phyloP scores from a whole-genome alignment of 2,888 invertebrate genomes.

The Epinotia brunnichana region DNA sequence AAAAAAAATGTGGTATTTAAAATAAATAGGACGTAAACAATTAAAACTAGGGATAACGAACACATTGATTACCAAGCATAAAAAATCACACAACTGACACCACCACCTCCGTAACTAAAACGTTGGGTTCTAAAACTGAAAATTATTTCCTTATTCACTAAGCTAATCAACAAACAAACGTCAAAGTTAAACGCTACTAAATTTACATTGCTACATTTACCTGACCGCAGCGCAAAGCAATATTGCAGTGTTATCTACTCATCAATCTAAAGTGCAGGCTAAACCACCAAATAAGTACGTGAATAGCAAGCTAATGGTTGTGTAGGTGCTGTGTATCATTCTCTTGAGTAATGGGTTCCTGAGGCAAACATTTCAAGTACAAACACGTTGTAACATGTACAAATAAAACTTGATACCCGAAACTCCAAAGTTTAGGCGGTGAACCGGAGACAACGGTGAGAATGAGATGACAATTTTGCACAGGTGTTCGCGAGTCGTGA shows the following conservation, averaged over 20 bases:
- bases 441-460: conserved; percentile 53
- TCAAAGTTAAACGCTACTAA: background rate
- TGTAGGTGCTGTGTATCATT: conserved; percentile 78
- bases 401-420: conserved; percentile 48
- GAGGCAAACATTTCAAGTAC: conserved; percentile 64
- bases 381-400: conserved; percentile 42
- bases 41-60: background rate
- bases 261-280: conserved; percentile 70
- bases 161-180: background rate
- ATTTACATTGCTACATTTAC: conserved; percentile 1
- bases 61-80: background rate
- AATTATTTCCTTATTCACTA: background rate
- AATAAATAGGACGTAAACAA: background rate
- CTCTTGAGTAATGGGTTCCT: conserved; percentile 72
- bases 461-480: conserved; percentile 61
- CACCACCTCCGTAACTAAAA: background rate
- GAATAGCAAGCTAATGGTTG: conserved; percentile 70
- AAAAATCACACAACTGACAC: background rate
- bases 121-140: background rate
- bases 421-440: conserved; percentile 49
- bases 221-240: conserved; percentile 49
- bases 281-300: conserved; percentile 61
- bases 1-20: background rate
- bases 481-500: conserved; percentile 71
- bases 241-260: conserved; percentile 66